These are phyloP conservation scores for Eremophila alpestris DNA, from an alignment of 2,797 vertebrate species.

Conservation along the genomic window DNA sequence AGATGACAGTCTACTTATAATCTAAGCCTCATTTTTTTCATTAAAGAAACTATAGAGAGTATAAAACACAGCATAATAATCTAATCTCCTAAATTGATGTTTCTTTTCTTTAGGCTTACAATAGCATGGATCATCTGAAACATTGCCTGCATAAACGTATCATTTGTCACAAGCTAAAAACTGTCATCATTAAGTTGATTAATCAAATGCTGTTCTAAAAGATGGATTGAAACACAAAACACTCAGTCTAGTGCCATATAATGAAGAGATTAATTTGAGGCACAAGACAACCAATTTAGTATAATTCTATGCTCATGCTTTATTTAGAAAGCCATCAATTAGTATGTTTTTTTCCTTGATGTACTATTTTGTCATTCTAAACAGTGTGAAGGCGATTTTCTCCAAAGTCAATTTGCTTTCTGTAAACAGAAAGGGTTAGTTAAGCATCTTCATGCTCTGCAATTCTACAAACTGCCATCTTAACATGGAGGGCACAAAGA, in stretches of 20 bases:
- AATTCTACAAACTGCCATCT: conserved; percentile 52
- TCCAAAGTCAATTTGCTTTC: conserved; percentile 76
- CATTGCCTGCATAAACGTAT: conserved; percentile 68
- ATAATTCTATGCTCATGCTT: conserved; percentile 73
- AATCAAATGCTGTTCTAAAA: conserved; percentile 79
- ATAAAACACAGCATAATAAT: conserved; percentile 54
- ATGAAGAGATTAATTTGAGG: conserved; percentile 86
- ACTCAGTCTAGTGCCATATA: conserved; percentile 79
- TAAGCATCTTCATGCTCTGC: conserved; percentile 50
- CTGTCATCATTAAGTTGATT: conserved; percentile 81
- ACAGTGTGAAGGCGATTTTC: conserved; percentile 70
- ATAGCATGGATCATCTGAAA: conserved; percentile 74
- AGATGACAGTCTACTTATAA: conserved; percentile 11
- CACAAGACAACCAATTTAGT: conserved; percentile 83
- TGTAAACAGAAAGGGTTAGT: conserved; percentile 70
- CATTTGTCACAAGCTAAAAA: conserved; percentile 77
- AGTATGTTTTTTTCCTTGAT: conserved; percentile 75
- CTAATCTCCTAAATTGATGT: conserved; percentile 70
- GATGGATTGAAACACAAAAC: conserved; percentile 79
- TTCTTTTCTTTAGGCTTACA: conserved; percentile 72
- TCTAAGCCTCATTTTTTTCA: conserved; percentile 33
- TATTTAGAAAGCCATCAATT: conserved; percentile 81
- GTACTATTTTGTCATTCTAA: conserved; percentile 77
- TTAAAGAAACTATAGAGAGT: conserved; percentile 32
- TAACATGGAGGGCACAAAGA: conserved; percentile 32